Percentiles rank a stretch among this genome's conserved stretches.
These are phyloP conservation scores for Phortica variegata DNA, from an alignment of 1,140 invertebrate species.

Conservation along the genomic window DNA sequence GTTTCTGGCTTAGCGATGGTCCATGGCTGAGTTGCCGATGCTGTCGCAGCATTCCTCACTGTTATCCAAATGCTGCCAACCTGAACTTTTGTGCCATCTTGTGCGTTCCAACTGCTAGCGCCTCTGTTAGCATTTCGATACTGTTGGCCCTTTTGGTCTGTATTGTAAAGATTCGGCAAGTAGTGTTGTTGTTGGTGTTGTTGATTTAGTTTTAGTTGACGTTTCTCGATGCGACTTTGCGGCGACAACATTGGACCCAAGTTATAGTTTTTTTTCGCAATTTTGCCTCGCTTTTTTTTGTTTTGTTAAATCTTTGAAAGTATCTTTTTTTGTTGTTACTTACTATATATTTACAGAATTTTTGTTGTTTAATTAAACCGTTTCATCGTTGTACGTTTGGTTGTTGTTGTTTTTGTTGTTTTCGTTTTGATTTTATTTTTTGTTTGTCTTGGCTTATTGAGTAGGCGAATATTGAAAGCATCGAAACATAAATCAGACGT, in stretches of 20 bases:
- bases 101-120: no score
- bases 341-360: neutral
- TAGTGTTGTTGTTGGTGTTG: constrained; percentile 20
- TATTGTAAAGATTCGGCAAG: constrained; percentile 6
- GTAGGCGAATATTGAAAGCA: no score
- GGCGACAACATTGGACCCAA: constrained; percentile 51
- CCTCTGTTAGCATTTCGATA: no score
- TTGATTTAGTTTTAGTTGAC: constrained; percentile 29
- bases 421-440: neutral
- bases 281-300: no score
- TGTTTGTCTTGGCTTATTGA: no score
- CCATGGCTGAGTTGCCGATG: no score
- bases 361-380: neutral
- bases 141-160: no score
- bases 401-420: neutral
- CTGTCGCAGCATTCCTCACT: no score
- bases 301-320: constrained; percentile 24
- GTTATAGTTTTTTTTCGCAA: constrained; percentile 21
- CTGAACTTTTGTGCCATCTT: no score
- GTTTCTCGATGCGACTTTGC: constrained; percentile 47
- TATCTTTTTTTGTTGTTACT: constrained; percentile 26
- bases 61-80: no score
- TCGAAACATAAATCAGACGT: no score
- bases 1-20: no score
- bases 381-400: neutral